phyloP scores from a whole-genome alignment of 2,797 vertebrate species.

The Parauchenoglanis ngamensis region DNA sequence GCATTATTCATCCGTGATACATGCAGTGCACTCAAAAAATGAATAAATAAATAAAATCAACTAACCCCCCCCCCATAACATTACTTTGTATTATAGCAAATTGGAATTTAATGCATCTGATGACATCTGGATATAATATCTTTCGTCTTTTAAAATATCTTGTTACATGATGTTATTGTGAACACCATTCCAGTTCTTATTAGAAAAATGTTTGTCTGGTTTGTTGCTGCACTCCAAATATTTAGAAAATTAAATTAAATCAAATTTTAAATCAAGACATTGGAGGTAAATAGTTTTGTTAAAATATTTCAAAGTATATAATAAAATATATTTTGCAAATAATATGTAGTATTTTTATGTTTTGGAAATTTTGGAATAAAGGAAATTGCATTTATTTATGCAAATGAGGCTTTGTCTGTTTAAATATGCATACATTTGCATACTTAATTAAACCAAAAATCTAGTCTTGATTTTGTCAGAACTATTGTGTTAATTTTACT shows the following conservation, averaged over 20 bases:
- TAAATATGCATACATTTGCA: not conserved
- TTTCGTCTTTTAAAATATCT: not conserved
- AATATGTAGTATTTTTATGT: no score
- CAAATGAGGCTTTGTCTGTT: not conserved
- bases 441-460: not conserved
- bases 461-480: not conserved
- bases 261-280: no score
- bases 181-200: not conserved
- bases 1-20: conserved; percentile 10
- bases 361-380: no score
- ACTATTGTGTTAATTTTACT: not conserved
- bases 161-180: not conserved
- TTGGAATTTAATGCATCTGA: not conserved
- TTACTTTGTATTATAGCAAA: not conserved
- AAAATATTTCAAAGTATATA: no score
- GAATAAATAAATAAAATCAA: not conserved
- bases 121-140: not conserved
- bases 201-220: no score
- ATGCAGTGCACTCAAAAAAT: not conserved
- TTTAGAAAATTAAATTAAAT: no score
- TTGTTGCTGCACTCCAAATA: no score
- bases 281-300: no score
- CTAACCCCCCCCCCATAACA: not conserved
- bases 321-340: no score
- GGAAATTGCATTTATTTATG: not conserved